phyloP scores from a whole-genome alignment of 2,888 invertebrate genomes.

The Craniophora ligustri region DNA sequence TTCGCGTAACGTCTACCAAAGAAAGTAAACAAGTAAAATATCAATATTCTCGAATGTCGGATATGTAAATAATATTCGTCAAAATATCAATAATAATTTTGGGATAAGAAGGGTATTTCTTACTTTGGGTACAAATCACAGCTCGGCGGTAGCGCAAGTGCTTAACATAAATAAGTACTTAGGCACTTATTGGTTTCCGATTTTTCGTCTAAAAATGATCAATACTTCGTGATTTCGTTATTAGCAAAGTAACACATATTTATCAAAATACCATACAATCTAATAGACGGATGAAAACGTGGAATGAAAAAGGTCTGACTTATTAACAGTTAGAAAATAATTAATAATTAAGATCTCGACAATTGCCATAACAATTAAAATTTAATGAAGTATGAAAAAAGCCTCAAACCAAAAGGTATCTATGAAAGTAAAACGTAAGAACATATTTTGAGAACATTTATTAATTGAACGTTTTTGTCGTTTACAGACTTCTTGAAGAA shows the following conservation, averaged over 20 bases:
- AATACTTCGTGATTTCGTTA: slow-evolving; percentile 19
- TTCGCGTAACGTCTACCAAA: slow-evolving; percentile 42
- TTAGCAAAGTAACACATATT: slow-evolving; percentile 18
- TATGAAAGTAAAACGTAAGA: too few relatives aligned
- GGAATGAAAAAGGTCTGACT: background rate
- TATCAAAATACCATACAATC: slow-evolving; percentile 19
- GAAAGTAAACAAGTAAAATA: slow-evolving; percentile 41
- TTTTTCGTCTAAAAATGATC: slow-evolving; percentile 24
- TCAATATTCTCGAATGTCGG: slow-evolving; percentile 27
- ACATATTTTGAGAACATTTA: too few relatives aligned
- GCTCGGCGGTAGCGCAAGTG: too few relatives aligned
- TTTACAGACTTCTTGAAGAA: slow-evolving; percentile 91
- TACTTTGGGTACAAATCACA: slow-evolving; percentile 8
- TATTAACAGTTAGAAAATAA: slow-evolving; percentile 5
- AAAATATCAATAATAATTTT: slow-evolving; percentile 25
- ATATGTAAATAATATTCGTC: slow-evolving; percentile 39
- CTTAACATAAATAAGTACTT: too few relatives aligned
- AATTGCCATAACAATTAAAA: background rate
- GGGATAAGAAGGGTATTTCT: slow-evolving; percentile 6
- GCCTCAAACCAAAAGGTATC: background rate
- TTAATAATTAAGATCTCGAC: slow-evolving; percentile 11
- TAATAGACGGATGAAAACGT: slow-evolving; percentile 2
- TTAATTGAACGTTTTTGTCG: background rate
- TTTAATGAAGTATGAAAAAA: background rate
- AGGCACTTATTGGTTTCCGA: background rate